A percentile compares a stretch with the other conserved stretches of the same genome.
Conservation (phyloP, 1,140 invertebrate species). For the Drosophila pachea region DNA sequence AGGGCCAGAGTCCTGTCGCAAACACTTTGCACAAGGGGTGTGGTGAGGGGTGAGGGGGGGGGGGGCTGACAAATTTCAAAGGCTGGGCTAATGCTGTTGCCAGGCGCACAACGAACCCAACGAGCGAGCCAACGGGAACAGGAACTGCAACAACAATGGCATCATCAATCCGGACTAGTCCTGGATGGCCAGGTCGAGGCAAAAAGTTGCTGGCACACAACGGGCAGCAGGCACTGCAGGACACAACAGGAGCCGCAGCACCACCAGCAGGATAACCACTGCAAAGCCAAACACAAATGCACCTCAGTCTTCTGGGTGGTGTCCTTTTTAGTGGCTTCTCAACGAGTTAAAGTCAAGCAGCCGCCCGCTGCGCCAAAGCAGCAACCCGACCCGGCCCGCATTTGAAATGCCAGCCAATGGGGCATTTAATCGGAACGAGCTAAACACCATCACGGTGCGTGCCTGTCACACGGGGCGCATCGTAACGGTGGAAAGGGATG, state of each 20-base stretch:
- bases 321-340: conserved; percentile 1
- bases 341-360: conserved; percentile 28
- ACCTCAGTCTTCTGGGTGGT: conserved; percentile 51
- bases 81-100: conserved; percentile 39
- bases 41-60: no score
- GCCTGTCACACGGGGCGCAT: conserved; percentile 14
- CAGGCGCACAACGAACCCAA: conserved; percentile 20
- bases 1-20: conserved; percentile 24
- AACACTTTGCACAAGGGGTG: conserved; percentile 59
- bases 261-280: conserved; percentile 17
- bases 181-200: conserved; percentile 57
- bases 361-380: conserved; percentile 38
- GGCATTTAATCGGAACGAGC: conserved; percentile 68
- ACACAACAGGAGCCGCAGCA: conserved; percentile 32
- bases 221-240: conserved; percentile 41
- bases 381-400: conserved; percentile 46
- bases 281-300: conserved; percentile 63
- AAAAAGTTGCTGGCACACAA: conserved; percentile 61
- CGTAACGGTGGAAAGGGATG: background rate
- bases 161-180: conserved; percentile 39
- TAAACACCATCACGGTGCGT: conserved; percentile 7
- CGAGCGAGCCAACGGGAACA: background rate
- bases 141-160: background rate
- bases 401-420: conserved; percentile 66
- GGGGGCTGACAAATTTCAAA: conserved; percentile 49